Conservation (phyloP, 2,113 vertebrate species). For the Turdus rufiventris region DNA sequence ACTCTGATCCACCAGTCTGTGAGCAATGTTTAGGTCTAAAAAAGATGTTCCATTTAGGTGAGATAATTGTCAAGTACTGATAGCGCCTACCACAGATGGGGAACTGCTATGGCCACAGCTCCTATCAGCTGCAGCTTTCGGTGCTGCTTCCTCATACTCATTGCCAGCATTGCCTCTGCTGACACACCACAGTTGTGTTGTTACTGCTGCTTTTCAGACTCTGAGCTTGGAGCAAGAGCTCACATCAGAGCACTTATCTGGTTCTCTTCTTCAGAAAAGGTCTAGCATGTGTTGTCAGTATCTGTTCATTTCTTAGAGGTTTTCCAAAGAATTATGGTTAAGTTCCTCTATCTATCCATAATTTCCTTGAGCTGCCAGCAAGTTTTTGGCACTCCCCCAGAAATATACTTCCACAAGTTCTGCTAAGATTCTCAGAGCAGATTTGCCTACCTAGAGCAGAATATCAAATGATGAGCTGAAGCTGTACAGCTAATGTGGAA, state of each 20-base stretch:
- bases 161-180: conserved; percentile 18
- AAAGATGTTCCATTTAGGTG: conserved; percentile 14
- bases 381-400: conserved; percentile 7
- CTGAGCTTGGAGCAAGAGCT: not conserved
- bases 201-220: conserved; percentile 33
- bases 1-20: not conserved
- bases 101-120: conserved; percentile 10
- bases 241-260: conserved; percentile 6
- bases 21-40: conserved; percentile 33
- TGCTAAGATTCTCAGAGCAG: conserved; percentile 36
- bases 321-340: conserved; percentile 52
- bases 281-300: conserved; percentile 58
- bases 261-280: conserved; percentile 37
- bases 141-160: not conserved
- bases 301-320: conserved; percentile 47
- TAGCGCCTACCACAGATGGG: conserved; percentile 37
- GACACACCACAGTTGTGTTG: conserved; percentile 25
- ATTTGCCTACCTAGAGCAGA: conserved; percentile 28
- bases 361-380: conserved; percentile 40
- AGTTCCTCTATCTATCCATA: conserved; percentile 8
- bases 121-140: not conserved
- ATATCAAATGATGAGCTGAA: conserved; percentile 30
- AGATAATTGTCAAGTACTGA: not conserved
- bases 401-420: conserved; percentile 39
- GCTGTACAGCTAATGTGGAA: not conserved